Conservation (phyloP, 1,140 invertebrate genomes). For the Maniola jurtina region DNA sequence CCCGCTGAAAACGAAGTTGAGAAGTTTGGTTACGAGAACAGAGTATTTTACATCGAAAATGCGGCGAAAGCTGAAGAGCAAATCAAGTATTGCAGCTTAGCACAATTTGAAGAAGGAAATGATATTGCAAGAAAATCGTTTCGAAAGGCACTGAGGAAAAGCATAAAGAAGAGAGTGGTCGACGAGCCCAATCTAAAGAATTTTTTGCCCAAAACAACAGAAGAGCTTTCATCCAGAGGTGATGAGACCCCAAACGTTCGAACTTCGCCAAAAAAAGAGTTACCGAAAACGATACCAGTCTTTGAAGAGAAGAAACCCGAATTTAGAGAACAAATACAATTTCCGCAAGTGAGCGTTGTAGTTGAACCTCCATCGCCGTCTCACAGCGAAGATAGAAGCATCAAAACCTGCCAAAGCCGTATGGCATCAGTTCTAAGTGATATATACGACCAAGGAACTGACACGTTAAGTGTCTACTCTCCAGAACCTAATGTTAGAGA, state of each 20-base stretch:
- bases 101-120: slow-evolving; percentile 88
- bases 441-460: slow-evolving; percentile 66
- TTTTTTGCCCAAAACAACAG: slow-evolving; percentile 57
- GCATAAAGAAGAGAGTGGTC: slow-evolving; percentile 59
- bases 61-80: slow-evolving; percentile 79
- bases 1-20: slow-evolving; percentile 77
- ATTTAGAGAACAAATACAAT: slow-evolving; percentile 46
- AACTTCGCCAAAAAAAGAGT: slow-evolving; percentile 28
- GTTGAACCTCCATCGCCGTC: slow-evolving; percentile 85
- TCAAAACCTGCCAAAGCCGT: slow-evolving; percentile 58
- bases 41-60: slow-evolving; percentile 82
- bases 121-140: slow-evolving; percentile 89
- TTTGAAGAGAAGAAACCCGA: slow-evolving; percentile 22
- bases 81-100: slow-evolving; percentile 85
- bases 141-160: slow-evolving; percentile 78
- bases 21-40: slow-evolving; percentile 84
- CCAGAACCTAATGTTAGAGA: slow-evolving; percentile 63
- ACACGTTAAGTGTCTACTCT: slow-evolving; percentile 67
- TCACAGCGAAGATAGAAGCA: slow-evolving; percentile 74
- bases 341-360: slow-evolving; percentile 84
- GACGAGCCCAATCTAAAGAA: slow-evolving; percentile 57
- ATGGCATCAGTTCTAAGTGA: slow-evolving; percentile 73
- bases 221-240: slow-evolving; percentile 41
- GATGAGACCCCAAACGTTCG: slow-evolving; percentile 42
- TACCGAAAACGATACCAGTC: slow-evolving; percentile 8